These are phyloP conservation scores for Eupsilia transversa DNA, from an alignment of 2,888 invertebrate genomes.

Conservation along the genomic window DNA sequence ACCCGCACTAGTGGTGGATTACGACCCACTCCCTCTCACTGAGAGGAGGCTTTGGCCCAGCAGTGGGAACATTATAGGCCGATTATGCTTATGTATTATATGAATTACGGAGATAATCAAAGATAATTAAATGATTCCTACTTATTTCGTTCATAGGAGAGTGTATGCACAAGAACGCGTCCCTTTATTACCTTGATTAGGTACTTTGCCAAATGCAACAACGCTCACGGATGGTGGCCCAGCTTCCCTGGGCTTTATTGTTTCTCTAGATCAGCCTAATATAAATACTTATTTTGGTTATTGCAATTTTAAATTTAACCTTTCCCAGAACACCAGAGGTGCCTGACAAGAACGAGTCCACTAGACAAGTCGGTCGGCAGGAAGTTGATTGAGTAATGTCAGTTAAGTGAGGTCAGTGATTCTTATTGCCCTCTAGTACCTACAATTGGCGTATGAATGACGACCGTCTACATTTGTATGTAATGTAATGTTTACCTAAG, in stretches of 20 bases:
- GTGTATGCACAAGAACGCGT: neutral
- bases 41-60: too few species aligned
- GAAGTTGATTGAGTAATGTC: constrained; percentile 80
- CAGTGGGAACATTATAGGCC: too few species aligned
- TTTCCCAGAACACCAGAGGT: constrained; percentile 19
- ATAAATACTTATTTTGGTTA: neutral
- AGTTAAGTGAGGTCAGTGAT: constrained; percentile 84
- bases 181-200: neutral
- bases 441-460: constrained; percentile 70
- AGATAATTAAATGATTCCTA: neutral
- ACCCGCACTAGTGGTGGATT: too few species aligned
- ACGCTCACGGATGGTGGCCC: neutral
- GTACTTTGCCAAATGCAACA: neutral
- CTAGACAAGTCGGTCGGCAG: constrained; percentile 64
- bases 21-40: too few species aligned
- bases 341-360: constrained; percentile 46
- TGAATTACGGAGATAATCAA: neutral
- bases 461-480: constrained; percentile 45
- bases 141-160: neutral
- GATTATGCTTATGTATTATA: too few species aligned
- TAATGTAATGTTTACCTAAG: neutral
- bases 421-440: constrained; percentile 76
- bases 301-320: constrained; percentile 8
- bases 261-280: too few species aligned
- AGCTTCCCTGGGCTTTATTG: neutral